Evolutionary conservation across 2,797 vertebrate genomes (phyloP).

Genomic region (Coregonus ussuriensis): DNA sequence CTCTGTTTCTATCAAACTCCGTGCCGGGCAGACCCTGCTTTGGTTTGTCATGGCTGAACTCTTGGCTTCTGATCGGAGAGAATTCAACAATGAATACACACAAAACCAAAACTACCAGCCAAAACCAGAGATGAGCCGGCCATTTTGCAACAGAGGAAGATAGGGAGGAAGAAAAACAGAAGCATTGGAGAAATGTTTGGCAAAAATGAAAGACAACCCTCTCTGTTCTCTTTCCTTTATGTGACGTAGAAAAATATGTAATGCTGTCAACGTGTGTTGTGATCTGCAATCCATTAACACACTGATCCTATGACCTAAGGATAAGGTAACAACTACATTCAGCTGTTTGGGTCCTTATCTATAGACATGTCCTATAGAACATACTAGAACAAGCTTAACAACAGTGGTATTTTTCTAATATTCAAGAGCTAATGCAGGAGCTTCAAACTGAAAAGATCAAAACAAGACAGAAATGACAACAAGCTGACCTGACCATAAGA

Average conservation of each 20-base stretch:
- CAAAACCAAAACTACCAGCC: not conserved
- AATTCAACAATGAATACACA: not conserved
- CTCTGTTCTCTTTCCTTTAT: no score
- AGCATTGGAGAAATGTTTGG: no score
- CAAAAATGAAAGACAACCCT: no score
- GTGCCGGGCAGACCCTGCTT: not conserved
- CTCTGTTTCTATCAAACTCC: conserved; percentile 4
- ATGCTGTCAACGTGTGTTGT: not conserved
- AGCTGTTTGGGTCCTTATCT: not conserved
- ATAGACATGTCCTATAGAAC: not conserved
- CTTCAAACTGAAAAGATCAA: not conserved
- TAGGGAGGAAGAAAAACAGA: not conserved
- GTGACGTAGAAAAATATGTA: not conserved
- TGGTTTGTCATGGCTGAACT: not conserved
- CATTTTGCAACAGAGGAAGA: not conserved
- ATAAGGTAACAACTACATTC: not conserved
- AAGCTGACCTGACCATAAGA: not conserved
- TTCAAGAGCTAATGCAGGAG: no score
- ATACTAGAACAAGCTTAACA: not conserved
- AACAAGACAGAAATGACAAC: not conserved
- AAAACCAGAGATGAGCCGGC: not conserved
- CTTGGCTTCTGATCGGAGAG: not conserved
- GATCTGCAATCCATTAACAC: not conserved
- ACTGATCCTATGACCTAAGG: not conserved
- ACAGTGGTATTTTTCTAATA: no score